These are phyloP conservation scores for Tauraco erythrolophus DNA, from an alignment of 2,113 vertebrate genomes.

Conservation along the genomic window DNA sequence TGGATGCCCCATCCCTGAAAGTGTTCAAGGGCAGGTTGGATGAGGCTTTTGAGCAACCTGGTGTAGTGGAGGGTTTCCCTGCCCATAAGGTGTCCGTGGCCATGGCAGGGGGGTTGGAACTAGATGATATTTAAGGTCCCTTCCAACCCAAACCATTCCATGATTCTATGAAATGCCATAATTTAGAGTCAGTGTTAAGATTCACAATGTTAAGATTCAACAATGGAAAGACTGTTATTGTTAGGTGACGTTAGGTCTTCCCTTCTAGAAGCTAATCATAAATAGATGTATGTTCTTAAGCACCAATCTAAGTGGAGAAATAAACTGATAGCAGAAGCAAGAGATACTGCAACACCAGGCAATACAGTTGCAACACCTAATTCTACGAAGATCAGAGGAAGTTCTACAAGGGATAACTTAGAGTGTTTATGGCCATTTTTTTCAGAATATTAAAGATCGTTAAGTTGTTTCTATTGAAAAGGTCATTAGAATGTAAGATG, in stretches of 20 bases:
- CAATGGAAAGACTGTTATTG: background rate
- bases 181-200: background rate
- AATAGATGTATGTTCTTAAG: background rate
- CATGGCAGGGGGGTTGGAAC: no score
- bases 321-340: background rate
- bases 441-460: background rate
- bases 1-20: no score
- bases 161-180: background rate
- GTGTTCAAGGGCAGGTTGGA: no score
- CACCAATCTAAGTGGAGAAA: background rate
- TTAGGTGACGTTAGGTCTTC: background rate
- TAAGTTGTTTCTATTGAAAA: background rate
- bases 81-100: no score
- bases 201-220: background rate
- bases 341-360: background rate
- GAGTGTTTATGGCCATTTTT: background rate
- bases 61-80: no score
- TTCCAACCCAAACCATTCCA: no score
- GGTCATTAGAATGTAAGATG: background rate
- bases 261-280: background rate
- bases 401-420: background rate
- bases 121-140: no score
- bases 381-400: background rate
- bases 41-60: no score
- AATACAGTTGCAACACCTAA: background rate